These are phyloP conservation scores for Chiloscyllium punctatum DNA, from an alignment of 2,797 vertebrate species.

Conservation along the genomic window DNA sequence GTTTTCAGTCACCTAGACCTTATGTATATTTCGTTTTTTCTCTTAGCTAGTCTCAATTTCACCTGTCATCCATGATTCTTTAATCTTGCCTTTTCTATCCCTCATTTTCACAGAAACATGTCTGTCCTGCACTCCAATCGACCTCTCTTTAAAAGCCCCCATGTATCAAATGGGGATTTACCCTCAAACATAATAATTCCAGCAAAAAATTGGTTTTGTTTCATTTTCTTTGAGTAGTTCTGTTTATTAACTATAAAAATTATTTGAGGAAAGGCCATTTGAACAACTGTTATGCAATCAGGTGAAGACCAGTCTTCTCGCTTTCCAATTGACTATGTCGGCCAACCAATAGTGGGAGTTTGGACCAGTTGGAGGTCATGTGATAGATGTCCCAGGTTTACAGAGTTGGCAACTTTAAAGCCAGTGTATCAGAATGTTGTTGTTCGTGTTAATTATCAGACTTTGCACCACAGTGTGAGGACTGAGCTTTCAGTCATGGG, in stretches of 20 bases:
- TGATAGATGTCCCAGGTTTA: not conserved
- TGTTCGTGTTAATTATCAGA: not conserved
- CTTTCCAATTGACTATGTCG: not conserved
- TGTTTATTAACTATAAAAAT: not conserved
- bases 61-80: no score
- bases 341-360: not conserved
- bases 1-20: no score
- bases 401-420: not conserved
- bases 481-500: not conserved
- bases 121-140: no score
- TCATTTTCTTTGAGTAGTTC: not conserved
- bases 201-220: not conserved
- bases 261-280: not conserved
- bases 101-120: no score
- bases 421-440: not conserved
- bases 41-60: no score
- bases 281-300: not conserved
- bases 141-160: no score
- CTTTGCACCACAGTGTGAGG: no score
- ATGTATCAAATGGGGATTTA: no score
- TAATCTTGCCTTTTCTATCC: no score
- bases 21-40: no score
- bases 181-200: not conserved
- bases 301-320: no score
- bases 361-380: not conserved